A percentile compares a stretch with the other conserved stretches of the same genome.
Evolutionary conservation across 2,797 vertebrate genomes (phyloP).

Genomic region (Myripristis murdjan): DNA sequence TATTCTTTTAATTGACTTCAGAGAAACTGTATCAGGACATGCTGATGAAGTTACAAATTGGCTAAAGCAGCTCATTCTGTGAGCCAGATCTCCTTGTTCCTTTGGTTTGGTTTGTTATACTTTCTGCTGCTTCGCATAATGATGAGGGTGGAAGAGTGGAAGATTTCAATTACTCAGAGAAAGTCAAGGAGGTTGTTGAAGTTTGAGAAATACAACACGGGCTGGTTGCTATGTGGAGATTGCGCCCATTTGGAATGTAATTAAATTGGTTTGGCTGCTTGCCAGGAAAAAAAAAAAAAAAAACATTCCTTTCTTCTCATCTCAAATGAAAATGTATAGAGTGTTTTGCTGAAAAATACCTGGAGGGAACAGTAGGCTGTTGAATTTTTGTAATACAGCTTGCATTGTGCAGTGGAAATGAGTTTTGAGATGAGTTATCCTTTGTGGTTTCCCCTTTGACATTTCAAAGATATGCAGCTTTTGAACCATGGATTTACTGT

Average conservation of each 20-base stretch:
- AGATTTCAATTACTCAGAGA: slow-evolving; percentile 81
- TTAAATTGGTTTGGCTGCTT: slow-evolving; percentile 80
- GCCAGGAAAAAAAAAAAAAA: slow-evolving; percentile 68
- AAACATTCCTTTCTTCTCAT: slow-evolving; percentile 69
- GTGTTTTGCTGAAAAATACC: slow-evolving; percentile 83
- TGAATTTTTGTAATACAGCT: slow-evolving; percentile 84
- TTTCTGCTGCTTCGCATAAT: slow-evolving; percentile 69
- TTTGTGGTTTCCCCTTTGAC: slow-evolving; percentile 84
- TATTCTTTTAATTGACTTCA: slow-evolving; percentile 84
- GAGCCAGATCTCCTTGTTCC: slow-evolving; percentile 64
- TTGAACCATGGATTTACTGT: slow-evolving; percentile 85
- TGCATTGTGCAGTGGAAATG: slow-evolving; percentile 83
- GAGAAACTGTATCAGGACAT: slow-evolving; percentile 73
- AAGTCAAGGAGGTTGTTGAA: slow-evolving; percentile 81
- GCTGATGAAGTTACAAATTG: slow-evolving; percentile 80
- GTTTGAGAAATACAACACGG: slow-evolving; percentile 79
- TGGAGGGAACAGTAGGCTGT: slow-evolving; percentile 77
- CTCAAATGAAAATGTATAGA: slow-evolving; percentile 81
- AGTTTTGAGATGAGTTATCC: slow-evolving; percentile 86
- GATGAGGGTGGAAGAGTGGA: slow-evolving; percentile 70
- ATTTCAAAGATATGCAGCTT: slow-evolving; percentile 85
- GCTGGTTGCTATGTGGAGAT: slow-evolving; percentile 75
- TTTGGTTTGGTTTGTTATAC: slow-evolving; percentile 73
- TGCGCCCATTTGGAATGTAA: slow-evolving; percentile 82
- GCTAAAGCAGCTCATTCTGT: slow-evolving; percentile 55